Evolutionary conservation across 2,888 invertebrate genomes (phyloP), one percentile per base, ranked within the genome.

Genomic region (Rhopalosiphum nymphaeae): DNA sequence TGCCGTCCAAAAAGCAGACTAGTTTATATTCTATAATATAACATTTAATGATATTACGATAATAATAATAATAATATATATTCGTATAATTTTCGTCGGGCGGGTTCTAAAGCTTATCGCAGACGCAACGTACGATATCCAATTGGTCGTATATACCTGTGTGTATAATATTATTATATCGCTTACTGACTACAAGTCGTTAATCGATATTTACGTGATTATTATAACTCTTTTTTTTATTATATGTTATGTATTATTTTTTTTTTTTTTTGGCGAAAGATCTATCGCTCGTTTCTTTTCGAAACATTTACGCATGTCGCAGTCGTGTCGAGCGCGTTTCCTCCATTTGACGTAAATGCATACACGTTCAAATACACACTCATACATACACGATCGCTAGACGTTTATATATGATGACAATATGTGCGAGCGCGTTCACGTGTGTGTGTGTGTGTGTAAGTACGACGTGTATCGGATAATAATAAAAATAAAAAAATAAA

Each of bases 401-500:
- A 78, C 21, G 78, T 78, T 78, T 78, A 78, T 78, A 36, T 78
- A 21, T 78, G 78, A 78, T 78, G 78, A 78, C 78, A 78, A 78
- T 78, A 78, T 78, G 36, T 78, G 78, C 36, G 78, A 78, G 78
- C 78, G 78, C 78, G 78, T 78, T 78, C 78, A 26, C 53, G 42
- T n/a, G n/a, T 26, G 53, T 10, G 91, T 53, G 91, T 61, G 29
- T 36, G 67, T 36, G 78, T 78, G 78, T 78, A 36, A 78, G 36
- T 78, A 78, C 36, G 78, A 78, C 78, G 78, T 78, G 78, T 78
- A 78, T 90, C 5, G 29, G n/a, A 61, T 89, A 90, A 88, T 88
- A 88, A 36, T 88, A 88, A 53, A 49, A 88, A 53, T 88, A 61
- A 78, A 61, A 85, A 25, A 36, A 87, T 49, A 92, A 87, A 61